A percentile compares a stretch with the other conserved stretches of the same genome.
These are phyloP conservation scores for Morone saxatilis DNA, from an alignment of 2,113 vertebrate genomes.

Conservation along the genomic window DNA sequence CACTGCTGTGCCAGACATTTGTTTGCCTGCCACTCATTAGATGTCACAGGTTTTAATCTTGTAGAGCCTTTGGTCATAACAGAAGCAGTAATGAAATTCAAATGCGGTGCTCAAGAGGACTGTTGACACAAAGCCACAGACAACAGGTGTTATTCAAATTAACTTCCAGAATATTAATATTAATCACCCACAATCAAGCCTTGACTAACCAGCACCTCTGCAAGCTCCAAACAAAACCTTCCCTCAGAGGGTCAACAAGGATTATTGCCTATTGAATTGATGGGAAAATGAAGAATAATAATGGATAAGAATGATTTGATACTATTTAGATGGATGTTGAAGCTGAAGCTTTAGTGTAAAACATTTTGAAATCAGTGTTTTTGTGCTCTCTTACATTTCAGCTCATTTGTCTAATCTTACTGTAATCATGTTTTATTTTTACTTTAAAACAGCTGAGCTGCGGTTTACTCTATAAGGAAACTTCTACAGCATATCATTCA, in stretches of 20 bases:
- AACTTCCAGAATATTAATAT: slow-evolving; percentile 63
- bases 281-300: background rate
- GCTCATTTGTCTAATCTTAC: background rate
- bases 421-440: background rate
- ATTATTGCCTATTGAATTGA: slow-evolving; percentile 1
- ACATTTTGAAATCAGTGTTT: slow-evolving; percentile 2
- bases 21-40: slow-evolving; percentile 22
- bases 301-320: background rate
- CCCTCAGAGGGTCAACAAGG: background rate
- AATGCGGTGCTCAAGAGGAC: slow-evolving; percentile 58
- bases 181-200: slow-evolving; percentile 20
- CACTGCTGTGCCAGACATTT: background rate
- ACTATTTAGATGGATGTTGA: background rate
- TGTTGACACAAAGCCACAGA: slow-evolving; percentile 66
- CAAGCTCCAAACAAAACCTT: slow-evolving; percentile 20
- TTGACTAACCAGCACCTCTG: slow-evolving; percentile 26
- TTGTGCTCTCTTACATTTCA: background rate
- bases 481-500: background rate
- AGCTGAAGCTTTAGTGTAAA: background rate
- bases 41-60: slow-evolving; percentile 50
- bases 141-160: slow-evolving; percentile 78
- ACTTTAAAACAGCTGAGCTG: background rate
- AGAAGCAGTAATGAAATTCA: slow-evolving; percentile 57
- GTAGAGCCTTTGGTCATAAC: slow-evolving; percentile 30
- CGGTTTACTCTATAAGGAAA: slow-evolving; percentile 13